Base-by-base conservation (phyloP, 2,888 invertebrate genomes). In the Drosophila multiciliata region DNA sequence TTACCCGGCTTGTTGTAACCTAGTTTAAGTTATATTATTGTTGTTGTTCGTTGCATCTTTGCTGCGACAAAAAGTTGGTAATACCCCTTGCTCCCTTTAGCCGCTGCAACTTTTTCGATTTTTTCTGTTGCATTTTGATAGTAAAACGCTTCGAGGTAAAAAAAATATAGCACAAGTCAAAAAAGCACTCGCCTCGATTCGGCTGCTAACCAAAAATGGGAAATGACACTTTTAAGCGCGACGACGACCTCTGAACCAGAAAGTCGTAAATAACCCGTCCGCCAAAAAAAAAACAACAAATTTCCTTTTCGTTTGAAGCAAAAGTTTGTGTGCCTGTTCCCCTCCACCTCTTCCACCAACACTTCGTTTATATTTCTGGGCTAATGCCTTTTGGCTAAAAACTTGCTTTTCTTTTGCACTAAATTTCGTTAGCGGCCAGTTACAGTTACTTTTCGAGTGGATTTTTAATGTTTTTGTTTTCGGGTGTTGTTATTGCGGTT, bases 221-320 rank as follows among this genome's bases (percentile, higher is more conserved):
- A 87, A 88, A 90, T 90, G 87, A 89, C 89, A 89, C 82, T 90
- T 90, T 87, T 87, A 87, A 90, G 89, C 87, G 89, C 90, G 87
- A 80, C 78, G 89, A 69, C 90, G 91, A 90, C 89, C 91, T 89
- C 83, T 89, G 91, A 91, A 91, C 91, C 91, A 91, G 90, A 91
- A 92, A 91, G 89, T 91, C 92, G 91, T 91, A 91, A 91, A 91
- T 91, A 92, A 91, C 82, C 62, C 65, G 29, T 83, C 42, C 32
- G 29, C 29, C 40, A 32, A 40, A 12, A 63, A 29, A 20, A 50
- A 40, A 62, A n/a, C 2, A 26, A 58, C 84, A 89, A 87, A 72
- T 74, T 82, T 76, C 82, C 73, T 82, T 85, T 85, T 73, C 73
- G 59, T 78, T 79, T 58, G 72, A 57, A 67, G 61, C 33, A 63